These are phyloP conservation scores for Pteropus rufus DNA, from an alignment of 2,797 vertebrate genomes.

Conservation along the genomic window DNA sequence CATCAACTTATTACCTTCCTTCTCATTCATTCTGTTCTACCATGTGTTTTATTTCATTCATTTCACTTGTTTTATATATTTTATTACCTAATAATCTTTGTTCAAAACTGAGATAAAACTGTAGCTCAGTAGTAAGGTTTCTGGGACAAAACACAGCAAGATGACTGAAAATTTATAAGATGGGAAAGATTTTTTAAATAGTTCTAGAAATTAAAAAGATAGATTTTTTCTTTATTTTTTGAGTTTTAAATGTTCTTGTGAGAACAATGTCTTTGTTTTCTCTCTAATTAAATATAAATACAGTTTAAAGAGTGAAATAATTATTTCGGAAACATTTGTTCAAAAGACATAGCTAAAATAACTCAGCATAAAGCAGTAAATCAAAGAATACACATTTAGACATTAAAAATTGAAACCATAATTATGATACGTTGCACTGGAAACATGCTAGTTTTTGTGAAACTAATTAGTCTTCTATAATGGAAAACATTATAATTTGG, in stretches of 20 bases:
- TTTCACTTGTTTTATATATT: not conserved
- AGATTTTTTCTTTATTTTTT: not conserved
- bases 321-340: constrained; percentile 17
- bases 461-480: constrained; percentile 59
- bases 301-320: not conserved
- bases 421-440: not conserved
- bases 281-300: not conserved
- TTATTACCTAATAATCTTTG: not conserved
- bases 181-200: not conserved
- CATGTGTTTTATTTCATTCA: not conserved
- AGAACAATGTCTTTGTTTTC: not conserved
- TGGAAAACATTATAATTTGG: constrained; percentile 45
- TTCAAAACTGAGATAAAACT: constrained; percentile 23
- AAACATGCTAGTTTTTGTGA: constrained; percentile 12
- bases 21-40: not conserved
- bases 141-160: not conserved
- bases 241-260: not conserved
- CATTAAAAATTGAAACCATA: constrained; percentile 36
- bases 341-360: not conserved
- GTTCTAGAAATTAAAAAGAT: not conserved
- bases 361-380: not conserved
- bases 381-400: not conserved
- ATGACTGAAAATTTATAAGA: not conserved
- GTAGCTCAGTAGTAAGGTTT: not conserved
- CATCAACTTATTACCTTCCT: not conserved